Percentiles rank a stretch among this genome's conserved stretches.
Conservation (phyloP, 2,113 vertebrate genomes). For the Tricholaema leucomelas region DNA sequence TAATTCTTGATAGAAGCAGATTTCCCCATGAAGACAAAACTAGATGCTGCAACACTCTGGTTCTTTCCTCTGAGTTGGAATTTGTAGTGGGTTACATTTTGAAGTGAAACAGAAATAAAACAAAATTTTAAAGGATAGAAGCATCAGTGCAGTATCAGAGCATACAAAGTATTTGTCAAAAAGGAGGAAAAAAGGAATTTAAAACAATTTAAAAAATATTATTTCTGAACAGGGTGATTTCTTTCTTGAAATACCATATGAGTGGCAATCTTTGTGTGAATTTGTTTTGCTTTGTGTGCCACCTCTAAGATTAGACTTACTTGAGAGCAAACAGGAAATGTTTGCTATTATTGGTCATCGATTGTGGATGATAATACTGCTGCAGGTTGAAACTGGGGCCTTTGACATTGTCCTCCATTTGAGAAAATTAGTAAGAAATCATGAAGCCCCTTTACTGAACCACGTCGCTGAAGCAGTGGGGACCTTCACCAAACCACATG, state of each 20-base stretch:
- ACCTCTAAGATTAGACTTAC: not conserved
- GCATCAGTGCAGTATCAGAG: not conserved
- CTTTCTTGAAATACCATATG: not conserved
- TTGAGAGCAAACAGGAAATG: not conserved
- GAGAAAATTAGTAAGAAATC: not conserved
- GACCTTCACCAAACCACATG: not conserved
- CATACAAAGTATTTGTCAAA: accelerated
- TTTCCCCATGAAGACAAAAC: not conserved
- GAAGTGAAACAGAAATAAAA: not conserved
- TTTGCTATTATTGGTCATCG: not conserved
- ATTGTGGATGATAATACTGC: not conserved
- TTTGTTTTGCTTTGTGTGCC: not conserved
- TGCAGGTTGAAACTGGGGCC: not conserved
- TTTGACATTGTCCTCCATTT: not conserved
- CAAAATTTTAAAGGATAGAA: not conserved
- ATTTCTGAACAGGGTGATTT: not conserved
- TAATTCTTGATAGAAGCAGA: not conserved
- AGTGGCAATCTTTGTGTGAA: not conserved
- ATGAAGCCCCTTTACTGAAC: not conserved
- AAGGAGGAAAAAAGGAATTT: not conserved
- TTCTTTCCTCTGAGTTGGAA: not conserved
- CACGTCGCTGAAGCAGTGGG: not conserved
- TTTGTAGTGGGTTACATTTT: not conserved
- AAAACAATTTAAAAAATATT: not conserved
- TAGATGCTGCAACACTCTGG: not conserved